Evolutionary conservation across 2,797 vertebrate genomes (phyloP).

Genomic region (Muscicapa comitata): DNA sequence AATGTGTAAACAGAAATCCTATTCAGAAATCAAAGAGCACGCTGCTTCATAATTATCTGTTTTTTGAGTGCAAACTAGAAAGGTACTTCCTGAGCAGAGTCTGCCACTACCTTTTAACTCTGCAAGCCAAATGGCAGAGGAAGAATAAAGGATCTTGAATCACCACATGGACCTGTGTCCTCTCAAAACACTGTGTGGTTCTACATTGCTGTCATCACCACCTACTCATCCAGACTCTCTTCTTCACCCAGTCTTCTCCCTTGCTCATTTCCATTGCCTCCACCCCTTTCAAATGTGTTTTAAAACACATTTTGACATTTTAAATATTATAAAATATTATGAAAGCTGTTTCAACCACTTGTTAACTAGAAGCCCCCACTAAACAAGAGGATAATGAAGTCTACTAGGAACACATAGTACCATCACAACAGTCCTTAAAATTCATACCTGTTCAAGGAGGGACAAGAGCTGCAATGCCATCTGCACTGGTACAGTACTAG

Average conservation of each 20-base stretch:
- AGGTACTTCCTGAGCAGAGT: background rate
- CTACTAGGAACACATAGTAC: background rate
- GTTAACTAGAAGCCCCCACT: background rate
- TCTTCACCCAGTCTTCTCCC: background rate
- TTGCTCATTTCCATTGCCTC: background rate
- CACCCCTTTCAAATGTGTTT: background rate
- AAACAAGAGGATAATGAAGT: background rate
- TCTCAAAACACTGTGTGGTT: background rate
- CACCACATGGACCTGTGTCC: background rate
- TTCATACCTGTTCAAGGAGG: background rate
- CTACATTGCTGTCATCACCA: background rate
- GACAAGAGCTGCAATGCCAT: background rate
- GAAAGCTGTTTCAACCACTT: background rate
- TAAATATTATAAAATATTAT: background rate
- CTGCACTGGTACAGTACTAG: background rate
- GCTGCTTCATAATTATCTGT: background rate
- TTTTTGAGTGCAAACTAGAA: background rate
- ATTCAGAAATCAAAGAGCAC: background rate
- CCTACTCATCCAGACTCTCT: background rate
- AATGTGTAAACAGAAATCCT: background rate
- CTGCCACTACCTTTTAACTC: background rate
- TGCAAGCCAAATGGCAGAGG: background rate
- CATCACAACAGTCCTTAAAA: background rate
- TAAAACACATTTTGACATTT: background rate
- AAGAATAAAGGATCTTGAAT: background rate